These are phyloP conservation scores for Escarpia spicata DNA, from an alignment of 2,888 invertebrate genomes.

Conservation along the genomic window DNA sequence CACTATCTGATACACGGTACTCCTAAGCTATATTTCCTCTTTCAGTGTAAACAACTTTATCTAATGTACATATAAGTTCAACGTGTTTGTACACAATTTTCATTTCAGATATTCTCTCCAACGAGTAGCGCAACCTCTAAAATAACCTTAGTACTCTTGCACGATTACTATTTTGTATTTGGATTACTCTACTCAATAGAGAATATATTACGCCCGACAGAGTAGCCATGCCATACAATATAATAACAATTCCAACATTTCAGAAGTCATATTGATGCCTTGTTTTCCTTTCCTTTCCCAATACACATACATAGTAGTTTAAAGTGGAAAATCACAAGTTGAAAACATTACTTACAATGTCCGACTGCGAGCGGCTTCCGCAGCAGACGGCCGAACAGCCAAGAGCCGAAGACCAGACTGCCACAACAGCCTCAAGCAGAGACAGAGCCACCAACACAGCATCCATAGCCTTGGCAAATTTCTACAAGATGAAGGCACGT, in stretches of 20 bases:
- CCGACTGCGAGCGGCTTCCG: neutral
- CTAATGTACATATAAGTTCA: neutral
- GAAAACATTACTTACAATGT: neutral
- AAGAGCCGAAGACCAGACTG: conserved; percentile 21
- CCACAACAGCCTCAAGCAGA: neutral
- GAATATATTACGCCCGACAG: neutral
- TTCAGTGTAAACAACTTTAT: neutral
- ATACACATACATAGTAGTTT: neutral
- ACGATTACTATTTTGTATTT: neutral
- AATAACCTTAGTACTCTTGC: neutral
- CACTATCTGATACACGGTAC: neutral
- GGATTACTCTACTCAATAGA: neutral
- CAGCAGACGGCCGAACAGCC: conserved; percentile 19
- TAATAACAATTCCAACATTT: neutral
- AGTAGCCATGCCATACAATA: no score
- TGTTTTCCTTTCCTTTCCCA: neutral
- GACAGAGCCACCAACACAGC: conserved; percentile 13
- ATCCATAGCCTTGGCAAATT: neutral
- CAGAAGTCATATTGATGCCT: neutral
- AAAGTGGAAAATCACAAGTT: no score
- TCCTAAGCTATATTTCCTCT: no score
- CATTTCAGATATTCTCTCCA: neutral
- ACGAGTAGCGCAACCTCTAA: neutral
- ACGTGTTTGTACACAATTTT: neutral
- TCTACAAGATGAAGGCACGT: neutral